Evolutionary conservation across 2,797 vertebrate species (phyloP), one percentile per base, ranked within the genome.

Genomic region (Acrocephalus scirpaceus): DNA sequence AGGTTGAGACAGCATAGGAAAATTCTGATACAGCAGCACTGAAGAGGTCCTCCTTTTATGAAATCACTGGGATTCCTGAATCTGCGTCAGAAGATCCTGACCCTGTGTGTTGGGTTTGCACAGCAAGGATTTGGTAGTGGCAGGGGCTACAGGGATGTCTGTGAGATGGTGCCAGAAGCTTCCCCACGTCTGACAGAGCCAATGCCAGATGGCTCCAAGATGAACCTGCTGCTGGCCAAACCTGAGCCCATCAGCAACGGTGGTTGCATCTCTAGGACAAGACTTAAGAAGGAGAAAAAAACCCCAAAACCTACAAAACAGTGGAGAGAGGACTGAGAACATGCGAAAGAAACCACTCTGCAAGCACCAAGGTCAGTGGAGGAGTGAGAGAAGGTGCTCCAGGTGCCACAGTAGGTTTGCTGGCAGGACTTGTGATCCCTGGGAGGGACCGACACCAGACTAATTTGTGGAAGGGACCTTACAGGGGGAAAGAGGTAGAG

Each of bases 131-230:
- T 82, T 58, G 17, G 20, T 53, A 62, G 30, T 3, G 26, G 34
- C 26, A 67, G 12, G 4, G 38, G 44, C 19, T 57, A 45, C 3
- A n/a, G 10, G 9, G 8, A 7, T 29, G 10, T 13, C 40, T 77
- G 21, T 34, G n/a, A 84, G 18, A 53, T 0, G 1, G 45, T 53
- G 53, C 26, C 66, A 66, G 34, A 53, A 65, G 47, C 30, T 36
- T 53, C n/a, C 21, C 18, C 51, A 23, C 3, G 2, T 65, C 38
- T 0, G 0, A 32, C 25, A 27, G 14, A 51, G 30, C 13, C 45
- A 60, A 11, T 1, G 2, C 12, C 53, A 77, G 30, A 50, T 26
- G 47, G 38, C 38, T 58, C 34, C 26, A 53, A 27, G 45, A 47
- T 10, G 45, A 77, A 60, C 16, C 53, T 8, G 11, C n/a, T 71